Evolutionary conservation across 2,113 vertebrate genomes (phyloP).

Genomic region (Cheilinus undulatus): DNA sequence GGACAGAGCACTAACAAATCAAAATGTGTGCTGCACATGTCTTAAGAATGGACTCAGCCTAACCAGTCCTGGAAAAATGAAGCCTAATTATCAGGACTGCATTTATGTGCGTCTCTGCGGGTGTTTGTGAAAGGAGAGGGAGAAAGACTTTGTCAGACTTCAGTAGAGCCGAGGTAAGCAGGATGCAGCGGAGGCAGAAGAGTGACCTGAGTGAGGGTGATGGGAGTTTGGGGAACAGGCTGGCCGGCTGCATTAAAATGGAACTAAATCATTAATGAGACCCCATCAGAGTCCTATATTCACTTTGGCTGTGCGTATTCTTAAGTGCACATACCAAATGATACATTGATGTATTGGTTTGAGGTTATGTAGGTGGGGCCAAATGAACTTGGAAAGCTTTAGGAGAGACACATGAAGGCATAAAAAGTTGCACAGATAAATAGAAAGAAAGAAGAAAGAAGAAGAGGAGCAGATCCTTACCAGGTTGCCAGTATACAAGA

Average conservation of each 20-base stretch:
- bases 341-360: conserved; percentile 54
- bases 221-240: conserved; percentile 59
- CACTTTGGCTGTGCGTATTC: conserved; percentile 36
- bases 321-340: conserved; percentile 70
- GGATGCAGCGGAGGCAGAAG: conserved; percentile 48
- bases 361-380: conserved; percentile 36
- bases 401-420: conserved; percentile 24
- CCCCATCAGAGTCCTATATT: conserved; percentile 62
- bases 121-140: not conserved
- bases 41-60: conserved; percentile 15
- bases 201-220: conserved; percentile 50
- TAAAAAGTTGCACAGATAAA: conserved; percentile 21
- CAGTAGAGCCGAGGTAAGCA: conserved; percentile 39
- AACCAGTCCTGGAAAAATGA: conserved; percentile 24
- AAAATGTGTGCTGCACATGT: conserved; percentile 33
- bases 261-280: conserved; percentile 78
- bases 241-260: conserved; percentile 72
- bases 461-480: conserved; percentile 81
- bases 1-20: conserved; percentile 34
- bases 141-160: not conserved
- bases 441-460: not conserved
- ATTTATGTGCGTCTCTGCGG: not conserved
- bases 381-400: conserved; percentile 52
- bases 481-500: conserved; percentile 93
- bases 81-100: conserved; percentile 12